Conservation (phyloP, 2,113 vertebrate genomes). For the Edolisoma coerulescens region DNA sequence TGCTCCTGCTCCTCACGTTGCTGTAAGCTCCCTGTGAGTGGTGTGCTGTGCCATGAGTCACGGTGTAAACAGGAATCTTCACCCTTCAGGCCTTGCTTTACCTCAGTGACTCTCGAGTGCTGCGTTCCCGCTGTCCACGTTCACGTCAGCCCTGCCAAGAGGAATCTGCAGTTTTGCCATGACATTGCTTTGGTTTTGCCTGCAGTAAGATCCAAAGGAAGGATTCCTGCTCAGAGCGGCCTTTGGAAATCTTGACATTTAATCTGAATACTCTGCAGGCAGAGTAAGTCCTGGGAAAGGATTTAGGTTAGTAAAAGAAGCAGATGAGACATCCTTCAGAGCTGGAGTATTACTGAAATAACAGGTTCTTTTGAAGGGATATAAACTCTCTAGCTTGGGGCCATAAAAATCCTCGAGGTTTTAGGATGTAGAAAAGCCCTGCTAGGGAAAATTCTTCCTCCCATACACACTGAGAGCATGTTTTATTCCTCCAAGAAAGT, state of each 20-base stretch:
- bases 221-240: background rate
- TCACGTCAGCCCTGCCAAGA: background rate
- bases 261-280: background rate
- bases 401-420: background rate
- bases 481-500: background rate
- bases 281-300: background rate
- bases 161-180: background rate
- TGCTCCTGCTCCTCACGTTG: background rate
- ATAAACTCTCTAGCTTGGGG: background rate
- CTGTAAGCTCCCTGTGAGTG: background rate
- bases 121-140: fast-evolving
- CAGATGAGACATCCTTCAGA: background rate
- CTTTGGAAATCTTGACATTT: background rate
- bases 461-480: background rate
- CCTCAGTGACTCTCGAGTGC: background rate
- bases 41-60: background rate
- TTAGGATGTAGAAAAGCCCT: background rate
- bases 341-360: background rate
- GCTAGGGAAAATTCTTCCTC: background rate
- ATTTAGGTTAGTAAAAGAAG: background rate
- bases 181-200: background rate
- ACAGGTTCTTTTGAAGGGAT: background rate
- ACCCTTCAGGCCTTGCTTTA: background rate
- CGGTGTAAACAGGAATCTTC: background rate
- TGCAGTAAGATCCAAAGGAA: background rate